Base-by-base conservation (phyloP, 1,140 invertebrate genomes). In the Megathymus violae region DNA sequence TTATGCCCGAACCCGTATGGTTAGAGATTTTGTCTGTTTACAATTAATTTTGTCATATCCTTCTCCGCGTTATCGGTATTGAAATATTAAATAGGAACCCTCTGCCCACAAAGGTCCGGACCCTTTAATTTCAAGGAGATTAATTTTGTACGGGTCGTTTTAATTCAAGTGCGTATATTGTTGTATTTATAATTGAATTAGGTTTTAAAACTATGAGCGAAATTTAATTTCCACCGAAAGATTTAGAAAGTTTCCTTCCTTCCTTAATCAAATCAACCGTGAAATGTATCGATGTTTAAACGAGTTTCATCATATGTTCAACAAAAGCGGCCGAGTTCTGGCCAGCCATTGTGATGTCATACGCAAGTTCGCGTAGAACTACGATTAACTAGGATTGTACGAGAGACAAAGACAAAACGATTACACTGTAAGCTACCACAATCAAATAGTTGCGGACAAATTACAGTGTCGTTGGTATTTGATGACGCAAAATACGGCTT, bases 371-470 rank as follows among this genome's bases (percentile, higher is more conserved):
- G n/a, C 5, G 36, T 11, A 3, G n/a, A 54, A 14, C 38, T n/a
- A n/a, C n/a, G n/a, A 25, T 54, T 27, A 54, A 41, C 41, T 54
- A 54, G 38, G 25, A 54, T 15, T 41, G 51, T 31, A 17, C 17
- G 11, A 34, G 47, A 13, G 13, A 36, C 31, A n/a, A n/a, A n/a
- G 34, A 41, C 36, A 22, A 17, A 54, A 19, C 36, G 11, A 54
- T 54, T 54, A 54, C 22, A 41, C 36, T 41, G n/a, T n/a, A n/a
- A n/a, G n/a, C n/a, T n/a, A n/a, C 50, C 36, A 11, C 17, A 1
- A n/a, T n/a, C n/a, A 14, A 41, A 52, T 52, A 52, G 50, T 52
- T 52, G n/a, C n/a, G n/a, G 22, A 52, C 50, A 40, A 52, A 52
- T 40, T 52, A 52, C 3, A 15, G 17, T 11, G n/a, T 51, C 16